Base-by-base conservation (phyloP, 2,797 vertebrate genomes). In the Hypotaenidia okinawae region DNA sequence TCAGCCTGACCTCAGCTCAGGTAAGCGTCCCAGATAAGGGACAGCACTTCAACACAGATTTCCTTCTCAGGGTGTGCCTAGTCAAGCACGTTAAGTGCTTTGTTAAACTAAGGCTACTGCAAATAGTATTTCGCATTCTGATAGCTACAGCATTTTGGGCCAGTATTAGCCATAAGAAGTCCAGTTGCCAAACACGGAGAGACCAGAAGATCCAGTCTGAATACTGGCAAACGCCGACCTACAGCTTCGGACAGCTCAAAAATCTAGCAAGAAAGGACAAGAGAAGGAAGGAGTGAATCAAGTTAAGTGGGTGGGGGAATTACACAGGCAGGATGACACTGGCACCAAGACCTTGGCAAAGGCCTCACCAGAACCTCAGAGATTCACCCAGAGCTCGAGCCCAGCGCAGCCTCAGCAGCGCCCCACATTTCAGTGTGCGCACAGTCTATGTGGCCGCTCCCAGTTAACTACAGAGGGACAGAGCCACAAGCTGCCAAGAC, bases 1-100 rank as follows among this genome's bases (percentile, higher is more conserved):
- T 95, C 90, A 97, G 92, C 92, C 93, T 95, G 88, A 95, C 94
- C 95, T 97, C 94, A 92, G 80, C 84, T 87, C 91, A 96, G 89
- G 93, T 96, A 91, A 94, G 89, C 24, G 9, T 93, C 92, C 79
- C 58, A 92, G 95, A 94, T 97, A 96, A 94, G 87, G 92, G 91
- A 91, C 89, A 94, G 75, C 85, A 88, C 69, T 94, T 64, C 74
- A 68, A 64, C 68, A 90, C n/a, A 92, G 77, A 90, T 96, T 96
- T 97, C 93, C 95, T 95, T 94, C 93, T 87, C 93, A 92, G 93
- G 95, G 95, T 93, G 95, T 94, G 94, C 83, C 95, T 74, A 70
- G 35, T 67, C 90, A 91, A 94, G 91, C 79, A 88, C 87, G 73
- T 57, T 89, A 91, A 88, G 74, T 57, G 66, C 85, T 96, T 90